Evolutionary conservation across 2,797 vertebrate species (phyloP), one percentile per base, ranked within the genome.

Genomic region (Melanotaenia nigrans): DNA sequence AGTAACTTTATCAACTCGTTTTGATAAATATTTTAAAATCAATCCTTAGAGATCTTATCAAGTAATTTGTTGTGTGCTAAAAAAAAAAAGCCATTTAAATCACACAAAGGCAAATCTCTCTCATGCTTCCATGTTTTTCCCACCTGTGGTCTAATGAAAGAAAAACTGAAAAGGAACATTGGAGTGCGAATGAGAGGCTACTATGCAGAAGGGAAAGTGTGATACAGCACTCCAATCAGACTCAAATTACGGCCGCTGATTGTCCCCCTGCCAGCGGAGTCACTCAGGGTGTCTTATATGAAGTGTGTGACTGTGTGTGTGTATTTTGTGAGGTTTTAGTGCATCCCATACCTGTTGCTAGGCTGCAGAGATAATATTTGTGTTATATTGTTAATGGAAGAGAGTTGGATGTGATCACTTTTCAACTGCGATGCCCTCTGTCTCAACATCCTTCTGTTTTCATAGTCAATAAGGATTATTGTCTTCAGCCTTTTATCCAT

Each of bases 161-260:
- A 42, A 54, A 8, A 42, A 35, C 14, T 10, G 45, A 24, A 59
- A 4, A 33, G 54, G 14, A 20, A 3, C 16, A 25, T 8, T 11
- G 7, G 1, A 36, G 25, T 20, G n/a, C 4, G 45, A n/a, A 47
- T 3, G 16, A 53, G 24, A 38, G 36, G 36, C 36, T 38, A 36
- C 36, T 12, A 42, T 14, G 51, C 1, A 3, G 33, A 38, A 5
- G 57, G 24, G 53, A 42, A n/a, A 42, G 38, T 32, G 5, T 35
- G 64, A 68, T 5, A 59, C 59, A 24, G 33, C 28, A 18, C 61
- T 74, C 61, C 1, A 6, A 72, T 81, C 53, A 55, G 24, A 74
- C 68, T 77, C 81, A 82, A 76, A 88, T 90, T 82, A 82, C 56
- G 78, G 55, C 55, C 59, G 63, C 36, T 82, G 83, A 88, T 81